These are phyloP conservation scores for Crocodylus rhombifer DNA, from an alignment of 2,797 vertebrate genomes.

Conservation along the genomic window DNA sequence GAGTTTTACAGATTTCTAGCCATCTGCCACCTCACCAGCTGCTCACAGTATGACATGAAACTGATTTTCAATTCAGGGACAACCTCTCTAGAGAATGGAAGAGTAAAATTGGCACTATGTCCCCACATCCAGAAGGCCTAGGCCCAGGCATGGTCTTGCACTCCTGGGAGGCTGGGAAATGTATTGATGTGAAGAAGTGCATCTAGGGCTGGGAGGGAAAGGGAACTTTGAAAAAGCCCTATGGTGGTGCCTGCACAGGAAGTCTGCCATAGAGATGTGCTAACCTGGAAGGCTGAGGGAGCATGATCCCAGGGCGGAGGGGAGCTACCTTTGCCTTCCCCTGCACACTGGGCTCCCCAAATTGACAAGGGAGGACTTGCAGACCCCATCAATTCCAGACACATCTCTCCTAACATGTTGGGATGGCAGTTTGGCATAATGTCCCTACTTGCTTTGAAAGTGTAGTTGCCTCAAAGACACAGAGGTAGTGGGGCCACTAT, in stretches of 20 bases:
- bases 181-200: too few relatives aligned
- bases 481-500: fast-evolving
- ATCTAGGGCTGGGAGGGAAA: not conserved
- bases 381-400: not conserved
- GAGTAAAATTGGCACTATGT: not conserved
- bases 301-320: not conserved
- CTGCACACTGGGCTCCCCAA: not conserved
- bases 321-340: not conserved
- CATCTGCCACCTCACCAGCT: slow-evolving; percentile 69
- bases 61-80: not conserved
- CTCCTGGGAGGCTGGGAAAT: fast-evolving
- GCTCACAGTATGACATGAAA: not conserved
- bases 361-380: not conserved
- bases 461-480: fast-evolving
- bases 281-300: not conserved
- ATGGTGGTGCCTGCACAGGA: not conserved
- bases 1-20: slow-evolving; percentile 47
- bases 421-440: not conserved
- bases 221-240: not conserved
- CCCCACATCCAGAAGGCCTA: not conserved
- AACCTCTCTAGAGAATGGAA: not conserved
- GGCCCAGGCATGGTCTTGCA: not conserved
- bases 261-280: fast-evolving
- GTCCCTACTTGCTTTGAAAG: not conserved
- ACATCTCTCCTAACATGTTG: not conserved